A percentile compares a stretch with the other conserved stretches of the same genome.
Conservation (phyloP, 1,140 invertebrate genomes). For the Pseudomyrmex concolor region DNA sequence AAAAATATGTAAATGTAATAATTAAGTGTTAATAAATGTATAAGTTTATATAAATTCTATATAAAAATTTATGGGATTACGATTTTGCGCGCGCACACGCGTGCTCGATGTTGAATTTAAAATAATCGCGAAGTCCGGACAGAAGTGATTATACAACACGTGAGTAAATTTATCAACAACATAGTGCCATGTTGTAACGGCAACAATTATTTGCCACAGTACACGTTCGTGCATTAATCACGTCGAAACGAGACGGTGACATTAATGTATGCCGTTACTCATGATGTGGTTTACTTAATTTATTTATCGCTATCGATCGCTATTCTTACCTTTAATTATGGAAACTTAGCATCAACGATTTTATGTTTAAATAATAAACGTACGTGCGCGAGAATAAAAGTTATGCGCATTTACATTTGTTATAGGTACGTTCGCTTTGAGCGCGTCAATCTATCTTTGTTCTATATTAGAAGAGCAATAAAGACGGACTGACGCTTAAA, state of each 20-base stretch:
- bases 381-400: no score
- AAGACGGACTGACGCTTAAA: no score
- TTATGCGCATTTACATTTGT: no score
- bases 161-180: conserved; percentile 33
- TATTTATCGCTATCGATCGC: conserved; percentile 9
- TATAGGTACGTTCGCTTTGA: no score
- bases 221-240: conserved; percentile 34
- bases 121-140: conserved; percentile 20
- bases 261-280: conserved; percentile 40
- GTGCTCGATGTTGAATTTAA: conserved; percentile 1
- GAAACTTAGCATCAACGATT: background rate
- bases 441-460: no score
- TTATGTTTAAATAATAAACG: no score
- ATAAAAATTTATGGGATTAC: no score
- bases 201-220: conserved; percentile 35
- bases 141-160: background rate
- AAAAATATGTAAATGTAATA: no score
- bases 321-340: background rate
- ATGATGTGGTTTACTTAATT: background rate
- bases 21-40: background rate
- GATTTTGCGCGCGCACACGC: background rate
- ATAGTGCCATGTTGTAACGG: background rate
- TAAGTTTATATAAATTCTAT: background rate
- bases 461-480: no score
- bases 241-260: conserved; percentile 10